A percentile compares a stretch with the other conserved stretches of the same genome.
Conservation (phyloP, 2,888 invertebrate species). For the Hypsopygia costalis region DNA sequence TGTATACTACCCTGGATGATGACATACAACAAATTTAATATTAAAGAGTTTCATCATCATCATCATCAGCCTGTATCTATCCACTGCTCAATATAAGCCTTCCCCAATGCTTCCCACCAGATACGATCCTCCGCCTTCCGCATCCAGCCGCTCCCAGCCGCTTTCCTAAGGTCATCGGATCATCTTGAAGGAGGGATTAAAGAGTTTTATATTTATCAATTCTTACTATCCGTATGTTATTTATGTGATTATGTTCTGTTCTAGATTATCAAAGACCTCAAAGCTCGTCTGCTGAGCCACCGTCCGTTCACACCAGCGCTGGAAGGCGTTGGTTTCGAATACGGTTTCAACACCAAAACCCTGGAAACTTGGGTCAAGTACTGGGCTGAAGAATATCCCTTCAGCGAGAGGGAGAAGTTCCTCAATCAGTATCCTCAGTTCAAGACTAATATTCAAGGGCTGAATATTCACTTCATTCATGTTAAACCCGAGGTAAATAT, state of each 20-base stretch:
- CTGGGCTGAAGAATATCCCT: conserved; percentile 88
- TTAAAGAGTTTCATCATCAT: too few species aligned
- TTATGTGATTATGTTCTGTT: conserved; percentile 18
- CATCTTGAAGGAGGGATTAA: too few species aligned
- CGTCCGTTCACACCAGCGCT: conserved; percentile 74
- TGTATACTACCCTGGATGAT: too few species aligned
- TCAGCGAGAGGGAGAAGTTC: conserved; percentile 80
- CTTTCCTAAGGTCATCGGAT: too few species aligned
- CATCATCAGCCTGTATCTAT: too few species aligned
- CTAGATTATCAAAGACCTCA: conserved; percentile 57
- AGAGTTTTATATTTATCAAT: too few species aligned
- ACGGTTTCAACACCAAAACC: conserved; percentile 88
- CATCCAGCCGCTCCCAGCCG: too few species aligned
- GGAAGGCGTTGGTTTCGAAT: conserved; percentile 87
- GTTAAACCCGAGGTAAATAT: conserved; percentile 77
- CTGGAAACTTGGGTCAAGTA: conserved; percentile 84
- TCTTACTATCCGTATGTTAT: too few species aligned
- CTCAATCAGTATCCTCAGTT: conserved; percentile 89
- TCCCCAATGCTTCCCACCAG: too few species aligned
- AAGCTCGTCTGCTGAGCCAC: conserved; percentile 42
- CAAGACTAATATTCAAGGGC: conserved; percentile 86
- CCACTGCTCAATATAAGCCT: too few species aligned
- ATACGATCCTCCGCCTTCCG: too few species aligned
- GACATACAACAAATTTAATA: too few species aligned
- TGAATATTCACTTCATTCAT: conserved; percentile 88